These are phyloP conservation scores for Trematocara zebra DNA, from an alignment of 2,113 vertebrate genomes.

Conservation along the genomic window DNA sequence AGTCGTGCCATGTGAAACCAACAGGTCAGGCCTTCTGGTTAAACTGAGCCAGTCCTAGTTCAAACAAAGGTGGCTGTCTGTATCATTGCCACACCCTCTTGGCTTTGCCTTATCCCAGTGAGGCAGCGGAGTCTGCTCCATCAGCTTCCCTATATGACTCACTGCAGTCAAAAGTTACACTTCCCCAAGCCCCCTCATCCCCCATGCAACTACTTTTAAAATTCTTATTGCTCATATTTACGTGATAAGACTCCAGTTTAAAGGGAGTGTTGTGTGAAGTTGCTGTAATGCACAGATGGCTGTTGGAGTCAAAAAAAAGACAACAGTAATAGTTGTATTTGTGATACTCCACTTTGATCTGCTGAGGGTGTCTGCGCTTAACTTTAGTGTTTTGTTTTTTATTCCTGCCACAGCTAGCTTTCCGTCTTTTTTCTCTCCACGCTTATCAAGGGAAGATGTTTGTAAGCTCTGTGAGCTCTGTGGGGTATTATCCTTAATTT, in stretches of 20 bases:
- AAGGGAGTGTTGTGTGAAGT: not conserved
- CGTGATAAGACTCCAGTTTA: not conserved
- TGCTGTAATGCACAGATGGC: not conserved
- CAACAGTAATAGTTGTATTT: not conserved
- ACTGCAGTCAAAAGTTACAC: not conserved
- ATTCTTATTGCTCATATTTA: conserved; percentile 8
- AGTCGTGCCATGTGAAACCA: conserved; percentile 2
- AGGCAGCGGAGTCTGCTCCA: conserved; percentile 8
- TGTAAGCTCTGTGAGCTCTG: not conserved
- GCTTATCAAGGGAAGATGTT: not conserved
- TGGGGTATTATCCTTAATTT: not conserved
- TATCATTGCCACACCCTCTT: conserved; percentile 53
- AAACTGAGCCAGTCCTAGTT: conserved; percentile 48
- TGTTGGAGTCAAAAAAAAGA: not conserved
- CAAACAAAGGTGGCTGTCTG: conserved; percentile 61
- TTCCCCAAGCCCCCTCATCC: not conserved
- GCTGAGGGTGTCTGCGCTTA: not conserved
- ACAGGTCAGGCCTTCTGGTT: conserved; percentile 30
- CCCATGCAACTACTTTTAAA: not conserved
- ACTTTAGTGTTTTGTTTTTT: not conserved
- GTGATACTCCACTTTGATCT: not conserved
- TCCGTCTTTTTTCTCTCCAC: not conserved
- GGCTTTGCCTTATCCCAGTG: conserved; percentile 26
- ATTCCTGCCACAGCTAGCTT: not conserved
- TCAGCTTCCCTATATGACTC: conserved; percentile 39